A percentile compares a stretch with the other conserved stretches of the same genome.
phyloP scores from a whole-genome alignment of 2,888 invertebrate genomes.

The Eremobia ochroleuca region DNA sequence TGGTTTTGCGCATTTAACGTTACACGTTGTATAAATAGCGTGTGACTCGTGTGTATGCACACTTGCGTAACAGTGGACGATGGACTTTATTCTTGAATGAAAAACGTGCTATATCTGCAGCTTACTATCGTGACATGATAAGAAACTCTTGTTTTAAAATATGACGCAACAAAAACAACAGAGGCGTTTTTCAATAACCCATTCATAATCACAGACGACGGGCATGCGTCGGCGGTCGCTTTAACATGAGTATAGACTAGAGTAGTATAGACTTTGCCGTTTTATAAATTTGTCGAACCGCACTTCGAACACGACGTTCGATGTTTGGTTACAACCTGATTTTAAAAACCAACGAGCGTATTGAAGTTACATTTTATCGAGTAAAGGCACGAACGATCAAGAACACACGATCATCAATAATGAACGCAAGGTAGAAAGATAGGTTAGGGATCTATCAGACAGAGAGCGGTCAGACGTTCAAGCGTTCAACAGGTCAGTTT shows the following conservation, averaged over 20 bases:
- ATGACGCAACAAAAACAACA: neutral
- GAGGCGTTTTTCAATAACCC: neutral
- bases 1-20: no score
- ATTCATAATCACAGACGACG: neutral
- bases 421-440: neutral
- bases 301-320: no score
- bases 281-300: neutral
- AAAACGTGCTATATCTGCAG: slow-evolving; percentile 10
- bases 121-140: neutral
- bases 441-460: no score
- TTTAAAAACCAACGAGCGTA: neutral
- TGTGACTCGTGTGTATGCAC: no score
- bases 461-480: no score
- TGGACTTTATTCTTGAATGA: neutral
- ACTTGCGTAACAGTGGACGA: neutral
- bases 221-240: neutral
- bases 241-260: no score
- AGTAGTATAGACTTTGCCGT: no score
- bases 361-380: neutral
- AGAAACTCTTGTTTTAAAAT: neutral
- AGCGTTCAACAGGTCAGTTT: no score
- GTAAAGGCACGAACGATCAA: neutral
- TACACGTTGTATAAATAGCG: no score
- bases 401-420: no score
- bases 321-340: neutral